Evolutionary conservation across 92 coral and sea anemone genomes (phyloP), one percentile per base, ranked within the genome.

Genomic region (Zoanthus gigantus): DNA sequence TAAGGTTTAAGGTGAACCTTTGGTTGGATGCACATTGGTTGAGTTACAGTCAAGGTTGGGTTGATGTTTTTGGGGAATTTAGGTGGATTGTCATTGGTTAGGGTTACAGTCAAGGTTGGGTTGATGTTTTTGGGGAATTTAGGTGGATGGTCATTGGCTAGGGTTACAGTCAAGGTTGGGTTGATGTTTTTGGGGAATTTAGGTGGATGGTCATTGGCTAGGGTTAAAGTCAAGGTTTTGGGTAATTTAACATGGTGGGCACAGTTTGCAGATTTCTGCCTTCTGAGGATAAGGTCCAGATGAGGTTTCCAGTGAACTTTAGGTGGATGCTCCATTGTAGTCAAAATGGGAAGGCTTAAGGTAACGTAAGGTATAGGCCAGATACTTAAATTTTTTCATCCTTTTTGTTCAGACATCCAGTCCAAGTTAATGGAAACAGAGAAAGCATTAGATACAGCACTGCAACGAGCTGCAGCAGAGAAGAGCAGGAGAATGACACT

Each of bases 341-440:
- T 37, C 42, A 37, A 37, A 37, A 4, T 37, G 42, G 42, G 42
- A 37, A 50, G 56, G 56, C 1, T 50, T 11, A 50, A 11, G 12
- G 5, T 11, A 50, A 7, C 56, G 2, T 50, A 50, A 50, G 5
- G 9, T 50, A 50, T 58, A 58, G 42, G 10, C 10, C 6, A 50
- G 58, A 53, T 53, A 53, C 10, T 53, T 0, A 5, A 50, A 53
- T 53, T 10, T 10, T 74, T 31, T 75, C 34, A 28, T 52, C 17
- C 37, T 17, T 68, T 28, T 31, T 13, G 75, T 71, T 44, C 50
- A 97, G 99, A 94, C 18, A 87, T 97, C 52, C 99, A 97, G 72
- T 93, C 98, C 10, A 97, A 94, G 93, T 86, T 97, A 28, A 91
- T 97, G 88, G 95, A 97, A 86, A 92, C 99, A 56, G 99, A 97